A percentile compares a stretch with the other conserved stretches of the same genome.
Evolutionary conservation across 2,888 invertebrate genomes (phyloP).

Genomic region (Acanthococcus lagerstroemiae): DNA sequence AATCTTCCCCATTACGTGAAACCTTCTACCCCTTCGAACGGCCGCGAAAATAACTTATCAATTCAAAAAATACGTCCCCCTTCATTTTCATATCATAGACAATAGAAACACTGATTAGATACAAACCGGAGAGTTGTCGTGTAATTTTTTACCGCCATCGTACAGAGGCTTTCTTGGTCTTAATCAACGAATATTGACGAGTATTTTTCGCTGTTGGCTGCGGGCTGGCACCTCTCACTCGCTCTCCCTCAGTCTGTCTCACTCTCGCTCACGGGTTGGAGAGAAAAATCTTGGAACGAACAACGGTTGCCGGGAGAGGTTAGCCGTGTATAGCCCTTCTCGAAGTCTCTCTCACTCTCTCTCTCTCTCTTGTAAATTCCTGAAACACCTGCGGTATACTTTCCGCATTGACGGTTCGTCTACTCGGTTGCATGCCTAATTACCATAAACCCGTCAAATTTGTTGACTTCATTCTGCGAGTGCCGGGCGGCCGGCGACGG

Average conservation of each 20-base stretch:
- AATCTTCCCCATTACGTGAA: not conserved
- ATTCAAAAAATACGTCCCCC: constrained; percentile 6
- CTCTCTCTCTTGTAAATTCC: too few relatives aligned
- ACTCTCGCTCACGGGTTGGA: too few relatives aligned
- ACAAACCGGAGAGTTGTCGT: constrained; percentile 6
- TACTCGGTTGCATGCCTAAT: constrained; percentile 19
- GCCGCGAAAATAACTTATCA: constrained; percentile 16
- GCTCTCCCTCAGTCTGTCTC: too few relatives aligned
- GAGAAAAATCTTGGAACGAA: too few relatives aligned
- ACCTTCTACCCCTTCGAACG: not conserved
- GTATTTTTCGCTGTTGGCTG: not conserved
- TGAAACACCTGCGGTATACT: constrained; percentile 21
- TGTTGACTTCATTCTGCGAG: too few relatives aligned
- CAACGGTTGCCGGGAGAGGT: too few relatives aligned
- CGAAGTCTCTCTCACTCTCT: too few relatives aligned
- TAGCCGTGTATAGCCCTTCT: too few relatives aligned
- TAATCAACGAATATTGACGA: not conserved
- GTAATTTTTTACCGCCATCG: constrained; percentile 9
- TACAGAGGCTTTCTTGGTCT: not conserved
- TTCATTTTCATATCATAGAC: constrained; percentile 30
- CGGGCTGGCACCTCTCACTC: too few relatives aligned
- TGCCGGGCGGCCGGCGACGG: too few relatives aligned
- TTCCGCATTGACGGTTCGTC: constrained; percentile 9
- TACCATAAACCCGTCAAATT: constrained; percentile 22
- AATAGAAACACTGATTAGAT: constrained; percentile 30